These are phyloP conservation scores for Crotalus helleri DNA, from an alignment of 2,113 vertebrate species.

Conservation along the genomic window DNA sequence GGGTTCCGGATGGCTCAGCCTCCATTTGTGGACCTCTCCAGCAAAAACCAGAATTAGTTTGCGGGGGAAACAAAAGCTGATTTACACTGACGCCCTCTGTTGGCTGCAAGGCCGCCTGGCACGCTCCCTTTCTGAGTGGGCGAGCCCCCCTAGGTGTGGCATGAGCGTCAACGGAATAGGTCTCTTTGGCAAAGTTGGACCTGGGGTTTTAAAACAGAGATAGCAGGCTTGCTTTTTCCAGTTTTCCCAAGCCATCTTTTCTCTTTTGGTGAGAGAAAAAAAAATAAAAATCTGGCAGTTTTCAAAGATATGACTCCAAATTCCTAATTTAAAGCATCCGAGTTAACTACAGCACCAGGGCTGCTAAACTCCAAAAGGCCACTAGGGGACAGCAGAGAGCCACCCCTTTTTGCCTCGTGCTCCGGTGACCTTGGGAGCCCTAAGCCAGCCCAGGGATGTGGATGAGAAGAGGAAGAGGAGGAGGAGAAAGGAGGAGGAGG, in stretches of 20 bases:
- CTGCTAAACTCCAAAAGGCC: not conserved
- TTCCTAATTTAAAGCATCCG: not conserved
- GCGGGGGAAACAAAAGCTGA: not conserved
- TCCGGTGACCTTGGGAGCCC: not conserved
- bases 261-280: no score
- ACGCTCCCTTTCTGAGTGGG: not conserved
- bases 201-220: not conserved
- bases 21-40: not conserved
- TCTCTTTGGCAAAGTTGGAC: not conserved
- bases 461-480: not conserved
- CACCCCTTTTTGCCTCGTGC: not conserved
- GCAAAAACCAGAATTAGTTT: not conserved
- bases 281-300: not conserved
- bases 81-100: not conserved
- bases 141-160: not conserved
- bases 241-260: not conserved
- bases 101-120: not conserved
- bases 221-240: not conserved
- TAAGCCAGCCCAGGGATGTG: not conserved
- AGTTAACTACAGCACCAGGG: not conserved
- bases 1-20: not conserved
- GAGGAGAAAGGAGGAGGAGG: not conserved
- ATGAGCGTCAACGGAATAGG: not conserved
- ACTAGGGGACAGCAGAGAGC: not conserved
- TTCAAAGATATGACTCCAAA: not conserved